Conservation (phyloP, 2,888 invertebrate species). For the Cryptophagus acutangulus region DNA sequence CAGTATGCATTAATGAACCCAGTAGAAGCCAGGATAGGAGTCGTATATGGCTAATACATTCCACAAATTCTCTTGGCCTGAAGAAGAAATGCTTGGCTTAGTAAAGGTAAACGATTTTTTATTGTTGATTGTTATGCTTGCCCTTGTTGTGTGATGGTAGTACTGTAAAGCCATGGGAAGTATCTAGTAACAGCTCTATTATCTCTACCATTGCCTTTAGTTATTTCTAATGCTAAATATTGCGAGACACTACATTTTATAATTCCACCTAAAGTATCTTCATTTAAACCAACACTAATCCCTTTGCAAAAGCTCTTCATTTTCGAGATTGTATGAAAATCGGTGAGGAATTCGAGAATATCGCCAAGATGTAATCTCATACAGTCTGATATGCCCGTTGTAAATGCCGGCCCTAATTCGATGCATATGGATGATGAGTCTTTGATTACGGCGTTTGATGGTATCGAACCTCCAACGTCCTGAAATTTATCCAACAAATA, state of each 20-base stretch:
- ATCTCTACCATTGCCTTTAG: slow-evolving; percentile 79
- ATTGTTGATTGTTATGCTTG: slow-evolving; percentile 38
- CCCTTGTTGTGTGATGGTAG: slow-evolving; percentile 78
- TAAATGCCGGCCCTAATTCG: slow-evolving; percentile 54
- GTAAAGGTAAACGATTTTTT: slow-evolving; percentile 13
- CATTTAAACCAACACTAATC: slow-evolving; percentile 66
- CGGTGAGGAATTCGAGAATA: slow-evolving; percentile 90
- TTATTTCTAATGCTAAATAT: slow-evolving; percentile 90
- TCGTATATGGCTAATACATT: slow-evolving; percentile 91
- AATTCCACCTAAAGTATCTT: slow-evolving; percentile 94
- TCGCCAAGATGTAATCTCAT: slow-evolving; percentile 89
- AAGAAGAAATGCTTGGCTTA: too few relatives aligned
- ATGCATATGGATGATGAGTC: slow-evolving; percentile 48
- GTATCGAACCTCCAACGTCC: slow-evolving; percentile 86
- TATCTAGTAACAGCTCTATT: slow-evolving; percentile 74
- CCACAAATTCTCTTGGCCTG: slow-evolving; percentile 89
- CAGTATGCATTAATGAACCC: slow-evolving; percentile 88
- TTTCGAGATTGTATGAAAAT: slow-evolving; percentile 93
- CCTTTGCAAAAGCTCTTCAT: slow-evolving; percentile 81
- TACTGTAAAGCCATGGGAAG: slow-evolving; percentile 86
- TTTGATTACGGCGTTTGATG: slow-evolving; percentile 67
- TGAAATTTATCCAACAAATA: slow-evolving; percentile 32
- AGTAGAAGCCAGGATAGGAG: slow-evolving; percentile 92
- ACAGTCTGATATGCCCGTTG: slow-evolving; percentile 89
- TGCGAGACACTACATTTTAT: slow-evolving; percentile 94